phyloP scores from a whole-genome alignment of 1,140 invertebrate genomes.

The Andricus grossulariae region DNA sequence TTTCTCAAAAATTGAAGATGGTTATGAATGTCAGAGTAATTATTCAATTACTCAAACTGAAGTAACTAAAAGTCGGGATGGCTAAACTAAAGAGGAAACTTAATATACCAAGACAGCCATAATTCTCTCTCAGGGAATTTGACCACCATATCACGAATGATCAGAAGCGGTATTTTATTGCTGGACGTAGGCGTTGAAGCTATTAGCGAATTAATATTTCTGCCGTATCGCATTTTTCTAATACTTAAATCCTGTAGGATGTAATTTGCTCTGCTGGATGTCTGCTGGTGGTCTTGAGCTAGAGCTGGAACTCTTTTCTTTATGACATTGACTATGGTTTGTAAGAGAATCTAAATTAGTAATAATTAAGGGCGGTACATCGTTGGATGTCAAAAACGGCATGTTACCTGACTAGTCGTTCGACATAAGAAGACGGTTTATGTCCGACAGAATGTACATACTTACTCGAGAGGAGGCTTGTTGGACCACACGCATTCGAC shows the following conservation, averaged over 20 bases:
- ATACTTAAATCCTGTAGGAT: not conserved
- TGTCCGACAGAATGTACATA: not conserved
- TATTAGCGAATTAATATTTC: not conserved
- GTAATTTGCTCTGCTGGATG: not conserved
- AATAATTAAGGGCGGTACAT: conserved; percentile 12
- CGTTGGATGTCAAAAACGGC: conserved; percentile 4
- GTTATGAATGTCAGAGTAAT: too few relatives aligned
- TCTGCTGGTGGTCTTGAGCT: not conserved
- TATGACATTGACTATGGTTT: not conserved
- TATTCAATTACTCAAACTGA: too few relatives aligned
- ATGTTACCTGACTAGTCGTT: conserved; percentile 28
- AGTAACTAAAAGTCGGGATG: too few relatives aligned
- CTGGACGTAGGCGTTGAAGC: not conserved
- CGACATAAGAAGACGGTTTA: conserved; percentile 23
- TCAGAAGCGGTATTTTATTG: not conserved
- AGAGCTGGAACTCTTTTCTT: not conserved
- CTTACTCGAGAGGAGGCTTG: not conserved
- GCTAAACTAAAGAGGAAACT: too few relatives aligned
- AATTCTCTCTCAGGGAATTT: too few relatives aligned
- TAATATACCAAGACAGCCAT: too few relatives aligned
- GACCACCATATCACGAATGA: not conserved
- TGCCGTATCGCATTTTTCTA: not conserved
- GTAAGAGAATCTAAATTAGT: conserved; percentile 19
- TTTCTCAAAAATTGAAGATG: too few relatives aligned
- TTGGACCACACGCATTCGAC: conserved; percentile 2